phyloP scores from a whole-genome alignment of 2,888 invertebrate genomes.

The Odontocerum albicorne region DNA sequence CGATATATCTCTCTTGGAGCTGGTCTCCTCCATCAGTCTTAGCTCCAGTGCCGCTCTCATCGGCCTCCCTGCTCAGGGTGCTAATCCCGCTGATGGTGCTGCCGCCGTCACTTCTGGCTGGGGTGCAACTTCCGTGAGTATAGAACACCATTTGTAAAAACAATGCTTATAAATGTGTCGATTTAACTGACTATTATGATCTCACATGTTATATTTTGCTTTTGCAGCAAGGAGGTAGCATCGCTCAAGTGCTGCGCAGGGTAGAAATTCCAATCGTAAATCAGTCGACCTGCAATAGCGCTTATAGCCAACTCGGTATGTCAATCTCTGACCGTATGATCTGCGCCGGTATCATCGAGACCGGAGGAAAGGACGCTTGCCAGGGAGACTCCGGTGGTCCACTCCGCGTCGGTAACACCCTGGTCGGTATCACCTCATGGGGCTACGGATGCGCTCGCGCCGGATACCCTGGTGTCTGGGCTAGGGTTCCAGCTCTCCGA shows the following conservation, averaged over 20 bases:
- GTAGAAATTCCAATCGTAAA: constrained; percentile 20
- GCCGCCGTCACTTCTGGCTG: constrained; percentile 52
- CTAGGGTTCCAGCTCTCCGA: constrained; percentile 50
- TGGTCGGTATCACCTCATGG: constrained; percentile 51
- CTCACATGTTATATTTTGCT: too few relatives aligned
- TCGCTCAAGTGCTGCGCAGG: constrained; percentile 6
- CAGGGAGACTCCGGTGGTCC: constrained; percentile 64
- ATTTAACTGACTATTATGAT: too few relatives aligned
- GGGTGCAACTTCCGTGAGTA: too few relatives aligned
- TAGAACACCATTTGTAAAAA: too few relatives aligned
- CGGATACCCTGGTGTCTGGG: constrained; percentile 60
- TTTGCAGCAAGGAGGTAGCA: too few relatives aligned
- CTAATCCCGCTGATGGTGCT: constrained; percentile 43
- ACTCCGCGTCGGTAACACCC: constrained; percentile 58
- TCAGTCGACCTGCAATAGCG: constrained; percentile 1
- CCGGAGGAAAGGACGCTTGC: constrained; percentile 50
- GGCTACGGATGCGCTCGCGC: constrained; percentile 58
- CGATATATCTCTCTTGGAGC: constrained; percentile 48
- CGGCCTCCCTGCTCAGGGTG: constrained; percentile 41
- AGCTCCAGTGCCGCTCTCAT: constrained; percentile 42
- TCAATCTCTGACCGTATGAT: constrained; percentile 48
- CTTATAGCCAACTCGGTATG: constrained; percentile 27
- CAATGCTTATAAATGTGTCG: too few relatives aligned
- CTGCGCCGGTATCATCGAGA: constrained; percentile 46
- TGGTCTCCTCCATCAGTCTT: constrained; percentile 43